Evolutionary conservation across 2,113 vertebrate species (phyloP), one percentile per base, ranked within the genome.

Genomic region (Myodes glareolus): DNA sequence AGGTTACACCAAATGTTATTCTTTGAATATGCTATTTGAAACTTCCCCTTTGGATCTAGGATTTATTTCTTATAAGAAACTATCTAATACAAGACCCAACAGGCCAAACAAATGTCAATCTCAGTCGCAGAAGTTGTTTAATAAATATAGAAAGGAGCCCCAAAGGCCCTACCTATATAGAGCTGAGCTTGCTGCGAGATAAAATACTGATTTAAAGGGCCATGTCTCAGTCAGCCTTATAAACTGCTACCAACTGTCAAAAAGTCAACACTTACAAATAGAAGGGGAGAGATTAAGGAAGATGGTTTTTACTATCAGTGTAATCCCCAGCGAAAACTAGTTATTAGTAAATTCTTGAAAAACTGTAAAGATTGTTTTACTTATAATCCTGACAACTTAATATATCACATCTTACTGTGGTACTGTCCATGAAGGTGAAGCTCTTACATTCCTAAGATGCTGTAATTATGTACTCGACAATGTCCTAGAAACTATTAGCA

Each of bases 21-120:
- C 78, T 29, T 96, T 90, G 55, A 95, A 94, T 94, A 90, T 88
- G 29, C 27, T 91, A 84, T 67, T 92, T 92, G 91, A 90, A 90
- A 82, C 65, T 61, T 90, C 36, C 55, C 89, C 73, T 92, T 90
- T 52, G 91, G 39, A 88, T 85, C 1, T 11, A 72, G 3, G n/a
- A 52, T 68, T 39, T 50, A 75, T 42, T 94, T 76, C 76, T 91
- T 94, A 29, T 85, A 84, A 97, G 92, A 86, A 85, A 86, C n/a
- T 76, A 91, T 9, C 50, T 92, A 90, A 14, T 67, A 94, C 61
- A 96, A 70, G 8, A 39, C 33, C 77, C 47, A 80, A 86, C 27
- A 76, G 88, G 90, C 36, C 88, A 95, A 88, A 88, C 31, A 94
- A 58, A 80, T 93, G n/a, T 58, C 93, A 93, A 77, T 88, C 87